Evolutionary conservation across 92 coral and sea anemone species (phyloP).

Genomic region (Montipora capitata): DNA sequence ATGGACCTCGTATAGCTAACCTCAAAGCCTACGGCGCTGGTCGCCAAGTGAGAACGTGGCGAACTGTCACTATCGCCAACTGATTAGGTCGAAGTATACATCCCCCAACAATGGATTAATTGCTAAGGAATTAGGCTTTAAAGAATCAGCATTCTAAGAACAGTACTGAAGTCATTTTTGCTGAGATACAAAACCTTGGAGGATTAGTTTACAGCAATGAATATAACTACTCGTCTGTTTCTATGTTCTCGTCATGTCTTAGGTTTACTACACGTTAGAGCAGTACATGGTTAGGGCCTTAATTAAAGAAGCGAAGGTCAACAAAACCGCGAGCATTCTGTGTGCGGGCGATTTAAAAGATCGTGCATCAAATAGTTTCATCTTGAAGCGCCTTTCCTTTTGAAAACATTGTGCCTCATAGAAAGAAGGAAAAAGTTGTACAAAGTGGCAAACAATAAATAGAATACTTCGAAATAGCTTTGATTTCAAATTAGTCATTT

Average conservation of each 20-base stretch:
- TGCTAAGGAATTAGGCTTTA: background rate
- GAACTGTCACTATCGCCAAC: no score
- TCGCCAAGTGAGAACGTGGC: slow-evolving; percentile 12
- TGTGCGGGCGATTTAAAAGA: no score
- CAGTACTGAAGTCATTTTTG: background rate
- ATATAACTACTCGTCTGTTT: slow-evolving; percentile 17
- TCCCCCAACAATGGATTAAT: background rate
- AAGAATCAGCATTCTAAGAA: background rate
- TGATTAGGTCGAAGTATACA: no score
- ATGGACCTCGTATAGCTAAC: background rate
- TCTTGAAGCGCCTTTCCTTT: slow-evolving; percentile 10
- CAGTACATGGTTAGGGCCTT: background rate
- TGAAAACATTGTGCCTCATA: background rate
- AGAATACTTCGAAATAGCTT: slow-evolving; percentile 59
- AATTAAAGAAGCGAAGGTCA: background rate
- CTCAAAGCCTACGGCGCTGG: slow-evolving; percentile 36
- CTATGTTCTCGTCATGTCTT: slow-evolving; percentile 18
- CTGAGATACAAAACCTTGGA: background rate
- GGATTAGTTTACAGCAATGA: slow-evolving; percentile 16
- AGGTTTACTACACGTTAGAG: slow-evolving; percentile 57
- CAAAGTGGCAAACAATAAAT: slow-evolving; percentile 36
- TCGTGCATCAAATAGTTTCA: background rate
- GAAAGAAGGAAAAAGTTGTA: slow-evolving; percentile 27
- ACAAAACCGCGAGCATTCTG: background rate
- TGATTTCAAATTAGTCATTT: slow-evolving; percentile 86